These are phyloP conservation scores for Gallinago undulata DNA, from an alignment of 2,113 vertebrate species.

Conservation along the genomic window DNA sequence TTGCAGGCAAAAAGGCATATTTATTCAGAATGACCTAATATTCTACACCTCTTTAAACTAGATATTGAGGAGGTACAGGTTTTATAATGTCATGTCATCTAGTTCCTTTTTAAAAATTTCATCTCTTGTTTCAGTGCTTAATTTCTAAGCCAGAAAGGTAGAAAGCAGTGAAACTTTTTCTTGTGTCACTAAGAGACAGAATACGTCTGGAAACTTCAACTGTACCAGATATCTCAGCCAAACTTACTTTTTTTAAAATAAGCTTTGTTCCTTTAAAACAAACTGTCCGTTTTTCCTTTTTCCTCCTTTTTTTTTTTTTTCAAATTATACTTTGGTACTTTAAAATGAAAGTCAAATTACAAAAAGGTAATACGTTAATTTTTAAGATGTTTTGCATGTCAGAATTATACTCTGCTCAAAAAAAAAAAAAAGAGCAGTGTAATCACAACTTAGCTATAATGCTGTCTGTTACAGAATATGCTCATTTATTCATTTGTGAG, in stretches of 20 bases:
- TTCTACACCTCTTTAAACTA: fast-evolving
- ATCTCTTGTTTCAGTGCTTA: background rate
- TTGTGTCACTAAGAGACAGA: background rate
- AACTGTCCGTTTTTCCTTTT: fast-evolving
- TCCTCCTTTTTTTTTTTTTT: fast-evolving
- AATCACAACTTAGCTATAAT: background rate
- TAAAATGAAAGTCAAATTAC: background rate
- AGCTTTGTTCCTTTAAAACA: background rate
- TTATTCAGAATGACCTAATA: background rate
- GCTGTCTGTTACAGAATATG: background rate
- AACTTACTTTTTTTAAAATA: background rate
- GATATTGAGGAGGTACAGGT: background rate
- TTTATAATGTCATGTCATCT: background rate
- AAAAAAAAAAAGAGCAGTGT: background rate
- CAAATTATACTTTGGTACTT: background rate
- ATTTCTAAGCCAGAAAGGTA: background rate
- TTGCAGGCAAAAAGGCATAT: background rate
- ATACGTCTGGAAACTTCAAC: background rate
- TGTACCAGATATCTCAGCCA: background rate
- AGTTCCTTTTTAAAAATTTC: background rate
- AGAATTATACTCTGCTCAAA: background rate
- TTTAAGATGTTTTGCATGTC: background rate
- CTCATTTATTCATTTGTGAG: background rate
- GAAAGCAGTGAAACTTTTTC: background rate
- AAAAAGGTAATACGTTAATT: background rate